Percentiles rank a stretch among this genome's conserved stretches.
Evolutionary conservation across 2,888 invertebrate species (phyloP).

Genomic region (Himalopsyche anomala): DNA sequence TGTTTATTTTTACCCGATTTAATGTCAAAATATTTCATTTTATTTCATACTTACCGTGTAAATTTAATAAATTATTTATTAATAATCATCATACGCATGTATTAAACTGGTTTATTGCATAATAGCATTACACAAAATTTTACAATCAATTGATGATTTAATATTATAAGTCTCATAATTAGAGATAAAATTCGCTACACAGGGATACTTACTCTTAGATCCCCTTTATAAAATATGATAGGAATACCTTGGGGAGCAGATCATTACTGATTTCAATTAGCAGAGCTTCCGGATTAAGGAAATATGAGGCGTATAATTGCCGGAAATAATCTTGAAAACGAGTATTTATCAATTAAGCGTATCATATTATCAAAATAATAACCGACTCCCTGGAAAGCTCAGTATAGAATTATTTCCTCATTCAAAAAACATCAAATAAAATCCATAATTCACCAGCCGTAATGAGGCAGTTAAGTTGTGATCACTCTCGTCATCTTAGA

Average conservation of each 20-base stretch:
- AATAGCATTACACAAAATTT: background rate
- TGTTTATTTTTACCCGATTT: too few species aligned
- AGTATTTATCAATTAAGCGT: slow-evolving; percentile 34
- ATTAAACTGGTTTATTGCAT: too few species aligned
- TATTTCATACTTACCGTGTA: too few species aligned
- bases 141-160: background rate
- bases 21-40: too few species aligned
- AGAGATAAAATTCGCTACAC: slow-evolving; percentile 11
- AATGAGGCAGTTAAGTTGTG: too few species aligned
- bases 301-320: slow-evolving; percentile 52
- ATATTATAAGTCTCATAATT: background rate
- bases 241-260: slow-evolving; percentile 58
- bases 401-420: background rate
- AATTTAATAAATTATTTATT: too few species aligned
- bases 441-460: too few species aligned
- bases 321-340: slow-evolving; percentile 35
- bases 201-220: background rate
- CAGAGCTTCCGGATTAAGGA: slow-evolving; percentile 57
- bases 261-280: slow-evolving; percentile 59
- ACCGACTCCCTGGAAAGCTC: background rate
- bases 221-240: slow-evolving; percentile 8
- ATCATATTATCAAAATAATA: slow-evolving; percentile 3
- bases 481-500: too few species aligned
- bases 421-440: background rate
- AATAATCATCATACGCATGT: too few species aligned